A percentile compares a stretch with the other conserved stretches of the same genome.
Evolutionary conservation across 2,888 invertebrate genomes (phyloP).

Genomic region (Chloroclystis v-ata): DNA sequence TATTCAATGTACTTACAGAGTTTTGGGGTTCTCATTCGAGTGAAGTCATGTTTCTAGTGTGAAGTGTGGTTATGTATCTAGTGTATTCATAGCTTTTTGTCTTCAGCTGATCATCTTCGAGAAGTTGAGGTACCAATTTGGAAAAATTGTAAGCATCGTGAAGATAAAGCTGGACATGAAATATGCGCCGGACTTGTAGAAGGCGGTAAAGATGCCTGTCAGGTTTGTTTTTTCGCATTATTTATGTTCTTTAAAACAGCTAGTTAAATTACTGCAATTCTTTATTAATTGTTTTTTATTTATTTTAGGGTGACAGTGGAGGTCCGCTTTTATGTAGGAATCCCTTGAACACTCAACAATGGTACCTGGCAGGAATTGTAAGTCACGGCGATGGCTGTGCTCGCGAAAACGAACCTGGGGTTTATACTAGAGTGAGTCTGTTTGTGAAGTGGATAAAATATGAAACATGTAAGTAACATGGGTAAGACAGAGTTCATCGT

Average conservation of each 20-base stretch:
- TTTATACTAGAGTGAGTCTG: constrained; percentile 87
- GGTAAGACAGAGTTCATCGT: too few species aligned
- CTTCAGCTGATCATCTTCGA: constrained; percentile 86
- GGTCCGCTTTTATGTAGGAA: constrained; percentile 90
- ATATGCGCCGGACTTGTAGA: constrained; percentile 86
- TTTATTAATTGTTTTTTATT: too few species aligned
- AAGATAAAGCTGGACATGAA: constrained; percentile 82
- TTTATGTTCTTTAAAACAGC: too few species aligned
- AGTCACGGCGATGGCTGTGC: constrained; percentile 94
- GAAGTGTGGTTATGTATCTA: too few species aligned
- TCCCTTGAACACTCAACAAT: constrained; percentile 80
- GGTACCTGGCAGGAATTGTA: constrained; percentile 90
- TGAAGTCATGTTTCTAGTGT: too few species aligned
- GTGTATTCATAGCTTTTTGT: neutral
- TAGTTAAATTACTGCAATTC: too few species aligned
- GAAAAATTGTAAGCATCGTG: constrained; percentile 79
- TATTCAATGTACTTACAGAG: too few species aligned
- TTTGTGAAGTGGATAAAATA: constrained; percentile 86
- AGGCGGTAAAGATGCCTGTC: constrained; percentile 91
- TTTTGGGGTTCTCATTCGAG: too few species aligned
- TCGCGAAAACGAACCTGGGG: constrained; percentile 87
- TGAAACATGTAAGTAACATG: constrained; percentile 79
- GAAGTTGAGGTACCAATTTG: constrained; percentile 88
- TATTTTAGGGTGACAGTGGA: constrained; percentile 85
- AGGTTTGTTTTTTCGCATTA: constrained; percentile 50